phyloP scores from a whole-genome alignment of 2,797 vertebrate genomes.

The Sebastes kiyomatsui region DNA sequence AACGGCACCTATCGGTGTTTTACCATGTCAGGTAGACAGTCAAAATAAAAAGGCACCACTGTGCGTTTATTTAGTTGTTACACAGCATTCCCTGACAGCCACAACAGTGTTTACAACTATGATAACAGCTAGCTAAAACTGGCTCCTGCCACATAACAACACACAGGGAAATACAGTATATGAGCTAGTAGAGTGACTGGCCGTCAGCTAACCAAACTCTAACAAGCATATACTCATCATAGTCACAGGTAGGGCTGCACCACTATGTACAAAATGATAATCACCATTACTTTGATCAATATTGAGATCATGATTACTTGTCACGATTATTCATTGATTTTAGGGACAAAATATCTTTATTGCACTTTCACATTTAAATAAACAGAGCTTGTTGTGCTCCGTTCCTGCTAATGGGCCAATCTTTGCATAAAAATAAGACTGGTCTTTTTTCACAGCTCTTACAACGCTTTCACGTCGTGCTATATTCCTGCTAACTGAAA shows the following conservation, averaged over 20 bases:
- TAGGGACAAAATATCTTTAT: background rate
- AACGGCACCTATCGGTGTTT: background rate
- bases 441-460: background rate
- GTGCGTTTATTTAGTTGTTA: background rate
- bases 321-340: background rate
- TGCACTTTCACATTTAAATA: no score
- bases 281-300: background rate
- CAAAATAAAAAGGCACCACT: background rate
- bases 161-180: background rate
- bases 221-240: constrained; percentile 1
- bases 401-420: background rate
- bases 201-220: background rate
- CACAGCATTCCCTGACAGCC: background rate
- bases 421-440: background rate
- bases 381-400: background rate
- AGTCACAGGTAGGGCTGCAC: constrained; percentile 16
- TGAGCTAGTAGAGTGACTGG: background rate
- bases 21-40: background rate
- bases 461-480: background rate
- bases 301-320: background rate
- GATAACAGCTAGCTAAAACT: background rate
- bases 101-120: background rate
- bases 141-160: background rate
- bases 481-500: background rate
- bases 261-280: background rate